Evolutionary conservation across 35 echinoderm and acorn worm species (phyloP).

Genomic region (Amphiura filiformis): DNA sequence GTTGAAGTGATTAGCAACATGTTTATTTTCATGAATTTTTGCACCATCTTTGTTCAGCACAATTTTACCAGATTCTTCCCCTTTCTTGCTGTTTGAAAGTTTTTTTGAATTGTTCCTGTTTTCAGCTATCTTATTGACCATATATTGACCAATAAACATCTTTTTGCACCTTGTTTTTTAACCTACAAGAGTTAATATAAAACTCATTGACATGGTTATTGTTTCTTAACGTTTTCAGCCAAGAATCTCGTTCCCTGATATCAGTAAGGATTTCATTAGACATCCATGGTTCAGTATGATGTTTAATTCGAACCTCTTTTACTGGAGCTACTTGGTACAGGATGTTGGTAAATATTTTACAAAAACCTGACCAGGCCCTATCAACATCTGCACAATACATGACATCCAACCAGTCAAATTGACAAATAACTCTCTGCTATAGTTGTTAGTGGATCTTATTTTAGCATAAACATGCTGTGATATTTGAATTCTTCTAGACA

Average conservation of each 20-base stretch:
- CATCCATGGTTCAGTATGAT: no score
- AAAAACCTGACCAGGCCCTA: no score
- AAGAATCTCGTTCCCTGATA: background rate
- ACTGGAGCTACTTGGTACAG: no score
- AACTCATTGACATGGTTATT: background rate
- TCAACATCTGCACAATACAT: no score
- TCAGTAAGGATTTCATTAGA: no score
- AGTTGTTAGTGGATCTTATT: no score
- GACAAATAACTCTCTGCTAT: no score
- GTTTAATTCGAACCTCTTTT: no score
- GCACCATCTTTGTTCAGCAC: background rate
- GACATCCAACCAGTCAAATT: no score
- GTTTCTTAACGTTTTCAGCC: background rate
- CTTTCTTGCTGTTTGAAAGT: background rate
- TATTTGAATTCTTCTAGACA: no score
- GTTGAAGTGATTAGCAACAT: background rate
- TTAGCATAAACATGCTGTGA: no score
- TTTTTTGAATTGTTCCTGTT: background rate
- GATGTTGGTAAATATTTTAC: no score
- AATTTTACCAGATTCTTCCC: background rate
- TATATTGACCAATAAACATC: background rate
- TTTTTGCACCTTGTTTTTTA: background rate
- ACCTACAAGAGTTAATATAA: background rate
- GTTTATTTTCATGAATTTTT: background rate
- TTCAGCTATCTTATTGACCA: background rate